Conservation (phyloP, 1,140 invertebrate species). For the Periplaneta americana region DNA sequence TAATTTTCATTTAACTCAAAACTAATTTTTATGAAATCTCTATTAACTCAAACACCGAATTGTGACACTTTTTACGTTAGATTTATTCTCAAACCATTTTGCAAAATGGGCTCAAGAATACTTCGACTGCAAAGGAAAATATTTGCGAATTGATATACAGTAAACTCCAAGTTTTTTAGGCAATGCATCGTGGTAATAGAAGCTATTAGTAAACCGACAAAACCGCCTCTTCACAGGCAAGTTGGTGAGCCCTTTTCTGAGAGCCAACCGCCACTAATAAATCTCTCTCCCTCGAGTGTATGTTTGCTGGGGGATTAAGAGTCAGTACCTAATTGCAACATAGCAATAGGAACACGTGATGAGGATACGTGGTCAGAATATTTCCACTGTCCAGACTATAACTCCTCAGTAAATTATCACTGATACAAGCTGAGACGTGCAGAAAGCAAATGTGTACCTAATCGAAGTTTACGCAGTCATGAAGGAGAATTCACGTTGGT, state of each 20-base stretch:
- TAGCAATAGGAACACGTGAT: background rate
- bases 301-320: background rate
- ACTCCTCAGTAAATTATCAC: background rate
- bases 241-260: background rate
- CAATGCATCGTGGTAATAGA: no score
- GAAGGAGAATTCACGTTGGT: background rate
- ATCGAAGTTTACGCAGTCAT: background rate
- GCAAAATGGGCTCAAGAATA: no score
- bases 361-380: background rate
- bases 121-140: no score
- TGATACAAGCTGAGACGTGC: background rate
- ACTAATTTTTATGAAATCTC: no score
- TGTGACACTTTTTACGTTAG: no score
- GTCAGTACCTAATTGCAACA: background rate
- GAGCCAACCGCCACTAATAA: background rate
- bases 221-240: no score
- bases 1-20: no score
- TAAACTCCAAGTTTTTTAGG: no score
- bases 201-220: no score
- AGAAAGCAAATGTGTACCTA: background rate
- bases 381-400: background rate
- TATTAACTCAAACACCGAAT: no score
- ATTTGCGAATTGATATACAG: no score
- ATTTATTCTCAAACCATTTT: no score
- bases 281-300: background rate